phyloP scores from a whole-genome alignment of 2,113 vertebrate species.

The Columba janthina region DNA sequence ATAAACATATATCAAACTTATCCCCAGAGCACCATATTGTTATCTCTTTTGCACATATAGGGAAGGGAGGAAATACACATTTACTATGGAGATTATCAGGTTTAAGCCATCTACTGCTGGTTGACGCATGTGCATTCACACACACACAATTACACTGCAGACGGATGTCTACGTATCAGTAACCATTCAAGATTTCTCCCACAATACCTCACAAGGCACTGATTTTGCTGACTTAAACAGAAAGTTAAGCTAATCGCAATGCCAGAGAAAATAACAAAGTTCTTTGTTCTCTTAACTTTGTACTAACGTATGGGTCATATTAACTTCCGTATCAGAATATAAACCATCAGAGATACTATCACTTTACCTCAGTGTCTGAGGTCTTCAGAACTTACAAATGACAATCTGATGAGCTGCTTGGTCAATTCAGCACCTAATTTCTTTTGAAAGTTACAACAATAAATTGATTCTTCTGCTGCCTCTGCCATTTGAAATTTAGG shows the following conservation, averaged over 20 bases:
- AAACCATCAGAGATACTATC: not conserved
- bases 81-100: constrained; percentile 28
- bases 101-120: not conserved
- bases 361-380: not conserved
- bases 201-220: not conserved
- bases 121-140: not conserved
- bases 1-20: not conserved
- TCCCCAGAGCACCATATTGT: not conserved
- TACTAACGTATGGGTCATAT: not conserved
- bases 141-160: not conserved
- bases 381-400: not conserved
- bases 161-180: not conserved
- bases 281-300: not conserved
- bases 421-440: not conserved
- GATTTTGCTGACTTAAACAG: not conserved
- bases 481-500: not conserved
- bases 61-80: not conserved
- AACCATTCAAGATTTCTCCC: not conserved
- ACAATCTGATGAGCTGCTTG: not conserved
- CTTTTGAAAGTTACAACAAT: not conserved
- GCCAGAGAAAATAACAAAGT: not conserved
- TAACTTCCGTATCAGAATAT: not conserved
- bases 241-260: not conserved
- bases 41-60: not conserved
- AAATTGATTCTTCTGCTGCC: not conserved